Conservation (phyloP, 2,113 vertebrate species). For the Crotophaga sulcirostris region DNA sequence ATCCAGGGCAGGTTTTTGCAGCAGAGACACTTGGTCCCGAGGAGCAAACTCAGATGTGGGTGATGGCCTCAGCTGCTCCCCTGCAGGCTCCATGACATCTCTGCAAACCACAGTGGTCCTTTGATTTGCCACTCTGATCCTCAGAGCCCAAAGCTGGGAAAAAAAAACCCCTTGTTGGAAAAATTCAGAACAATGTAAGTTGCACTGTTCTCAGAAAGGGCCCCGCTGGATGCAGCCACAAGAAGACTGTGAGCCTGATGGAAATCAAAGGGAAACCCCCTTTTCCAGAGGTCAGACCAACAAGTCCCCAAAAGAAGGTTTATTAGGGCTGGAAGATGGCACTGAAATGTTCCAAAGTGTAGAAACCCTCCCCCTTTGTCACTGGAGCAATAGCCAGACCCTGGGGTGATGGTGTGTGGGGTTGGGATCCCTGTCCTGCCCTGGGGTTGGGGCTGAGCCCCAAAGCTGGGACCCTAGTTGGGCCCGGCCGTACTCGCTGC, state of each 20-base stretch:
- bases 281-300: not conserved
- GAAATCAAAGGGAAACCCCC: not conserved
- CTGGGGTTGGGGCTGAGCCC: not conserved
- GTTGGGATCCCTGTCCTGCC: not conserved
- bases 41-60: too few relatives aligned
- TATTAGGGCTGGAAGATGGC: not conserved
- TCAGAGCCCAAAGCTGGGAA: too few relatives aligned
- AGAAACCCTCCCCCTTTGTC: not conserved
- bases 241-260: accelerated
- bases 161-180: too few relatives aligned
- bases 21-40: too few relatives aligned
- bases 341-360: not conserved
- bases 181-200: not conserved
- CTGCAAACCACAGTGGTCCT: too few relatives aligned
- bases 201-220: accelerated
- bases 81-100: too few relatives aligned
- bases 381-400: not conserved
- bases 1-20: too few relatives aligned
- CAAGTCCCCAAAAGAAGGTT: not conserved
- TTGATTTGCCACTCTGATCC: too few relatives aligned
- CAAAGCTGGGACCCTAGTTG: too few relatives aligned
- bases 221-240: not conserved
- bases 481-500: too few relatives aligned
- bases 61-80: too few relatives aligned
- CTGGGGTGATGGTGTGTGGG: accelerated